Evolutionary conservation across 2,797 vertebrate species (phyloP).

Genomic region (Hybognathus amarus): DNA sequence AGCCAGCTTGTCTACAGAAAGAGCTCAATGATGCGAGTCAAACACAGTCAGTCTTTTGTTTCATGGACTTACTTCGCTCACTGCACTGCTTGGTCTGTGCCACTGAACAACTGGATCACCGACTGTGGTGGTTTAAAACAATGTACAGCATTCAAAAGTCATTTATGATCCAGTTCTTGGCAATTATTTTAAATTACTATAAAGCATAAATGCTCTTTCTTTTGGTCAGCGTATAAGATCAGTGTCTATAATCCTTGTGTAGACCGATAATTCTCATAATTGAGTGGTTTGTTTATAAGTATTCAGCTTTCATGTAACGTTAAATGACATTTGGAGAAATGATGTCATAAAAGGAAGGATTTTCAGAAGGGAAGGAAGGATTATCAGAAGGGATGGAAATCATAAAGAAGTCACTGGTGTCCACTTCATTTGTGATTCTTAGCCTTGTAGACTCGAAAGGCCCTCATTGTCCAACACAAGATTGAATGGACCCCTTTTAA

Average conservation of each 20-base stretch:
- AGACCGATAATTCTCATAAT: background rate
- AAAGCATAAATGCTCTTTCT: background rate
- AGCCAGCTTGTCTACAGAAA: constrained; percentile 31
- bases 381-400: background rate
- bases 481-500: too few relatives aligned
- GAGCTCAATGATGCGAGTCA: constrained; percentile 22
- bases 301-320: background rate
- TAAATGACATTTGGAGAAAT: background rate
- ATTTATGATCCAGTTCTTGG: constrained; percentile 18
- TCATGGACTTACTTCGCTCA: constrained; percentile 10
- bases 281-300: background rate
- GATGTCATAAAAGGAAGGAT: background rate
- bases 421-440: background rate
- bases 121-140: constrained; percentile 31
- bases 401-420: background rate
- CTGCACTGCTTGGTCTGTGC: constrained; percentile 22
- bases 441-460: too few relatives aligned
- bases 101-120: constrained; percentile 30
- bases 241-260: background rate
- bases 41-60: constrained; percentile 45
- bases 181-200: constrained; percentile 28
- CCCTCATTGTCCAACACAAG: too few relatives aligned
- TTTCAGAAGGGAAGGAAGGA: background rate
- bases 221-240: background rate
- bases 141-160: constrained; percentile 6